Percentiles rank a stretch among this genome's conserved stretches.
These are phyloP conservation scores for Solenopsis fugax DNA, from an alignment of 1,140 invertebrate species.

Conservation along the genomic window DNA sequence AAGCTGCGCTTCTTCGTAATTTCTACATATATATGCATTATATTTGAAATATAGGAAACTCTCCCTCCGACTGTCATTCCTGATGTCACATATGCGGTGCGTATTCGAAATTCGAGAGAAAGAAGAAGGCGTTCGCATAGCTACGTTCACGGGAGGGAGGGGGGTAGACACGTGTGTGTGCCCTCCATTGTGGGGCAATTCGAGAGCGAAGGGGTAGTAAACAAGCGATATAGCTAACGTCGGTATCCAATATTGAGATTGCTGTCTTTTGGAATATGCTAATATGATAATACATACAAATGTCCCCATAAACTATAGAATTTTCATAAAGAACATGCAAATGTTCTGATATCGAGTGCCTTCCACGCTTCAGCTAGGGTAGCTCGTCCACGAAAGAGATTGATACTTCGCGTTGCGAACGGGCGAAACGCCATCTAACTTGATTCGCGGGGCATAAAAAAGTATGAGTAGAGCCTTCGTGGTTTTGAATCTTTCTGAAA, in stretches of 20 bases:
- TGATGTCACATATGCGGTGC: constrained; percentile 44
- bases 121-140: constrained; percentile 78
- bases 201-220: constrained; percentile 81
- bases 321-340: constrained; percentile 87
- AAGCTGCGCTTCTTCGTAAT: neutral
- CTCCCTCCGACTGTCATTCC: constrained; percentile 41
- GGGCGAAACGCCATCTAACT: constrained; percentile 49
- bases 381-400: constrained; percentile 68
- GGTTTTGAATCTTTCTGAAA: neutral
- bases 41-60: constrained; percentile 26
- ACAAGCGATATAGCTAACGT: constrained; percentile 84
- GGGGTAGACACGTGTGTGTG: constrained; percentile 80
- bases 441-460: constrained; percentile 61
- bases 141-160: constrained; percentile 63
- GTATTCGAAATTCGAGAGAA: constrained; percentile 74
- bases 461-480: neutral
- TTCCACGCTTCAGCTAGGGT: constrained; percentile 58
- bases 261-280: constrained; percentile 87
- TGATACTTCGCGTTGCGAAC: constrained; percentile 68
- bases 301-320: constrained; percentile 87
- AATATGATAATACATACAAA: constrained; percentile 87
- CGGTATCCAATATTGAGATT: constrained; percentile 87
- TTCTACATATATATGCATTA: neutral
- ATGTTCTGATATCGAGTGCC: constrained; percentile 85
- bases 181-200: constrained; percentile 72